Base-by-base conservation (phyloP, 2,888 invertebrate species). In the Cistogaster globosa region DNA sequence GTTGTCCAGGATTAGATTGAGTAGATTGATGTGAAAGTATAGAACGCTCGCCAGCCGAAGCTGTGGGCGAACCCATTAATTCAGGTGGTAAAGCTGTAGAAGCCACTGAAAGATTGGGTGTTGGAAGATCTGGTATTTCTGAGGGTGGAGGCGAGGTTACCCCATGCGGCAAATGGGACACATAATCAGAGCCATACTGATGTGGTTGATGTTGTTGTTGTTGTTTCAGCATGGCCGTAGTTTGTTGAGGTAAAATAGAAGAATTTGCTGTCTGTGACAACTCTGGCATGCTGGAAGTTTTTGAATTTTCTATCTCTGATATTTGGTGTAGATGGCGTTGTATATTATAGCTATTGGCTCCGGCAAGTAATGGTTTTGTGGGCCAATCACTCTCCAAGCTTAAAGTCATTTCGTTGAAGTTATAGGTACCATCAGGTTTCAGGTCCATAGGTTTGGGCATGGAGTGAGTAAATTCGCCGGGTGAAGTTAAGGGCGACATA, bases 211-310 rank as follows among this genome's bases (percentile, higher is more conserved):
- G 86, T 82, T 89, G 26, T 26, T 83, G 86, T 82, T 89, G 87
- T 16, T 87, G 84, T 60, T 86, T 84, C 48, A 87, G 77, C 58
- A 87, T 60, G 86, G 81, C 85, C 87, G 88, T 83, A 84, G 48
- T 76, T 53, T 16, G 22, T n/a, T 78, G 78, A 75, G 82, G 78
- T 78, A 75, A 36, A 14, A 8, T 51, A 83, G 88, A 84, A 83
- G 79, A 88, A 87, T 74, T 87, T 86, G 81, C 79, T 67, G 86
- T 86, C 62, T 84, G 87, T 18, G 90, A 89, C 65, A 95, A 90
- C 91, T 95, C 95, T 4, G 95, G 95, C 95, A 95, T 94, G 71
- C 95, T 95, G 18, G 94, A 94, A 6, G 91, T 90, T 87, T 91
- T 90, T 11, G 91, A 87, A 65, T 91, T 90, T 80, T 93, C 93